These are phyloP conservation scores for Lepidochrysops patricia DNA, from an alignment of 2,888 invertebrate species.

Conservation along the genomic window DNA sequence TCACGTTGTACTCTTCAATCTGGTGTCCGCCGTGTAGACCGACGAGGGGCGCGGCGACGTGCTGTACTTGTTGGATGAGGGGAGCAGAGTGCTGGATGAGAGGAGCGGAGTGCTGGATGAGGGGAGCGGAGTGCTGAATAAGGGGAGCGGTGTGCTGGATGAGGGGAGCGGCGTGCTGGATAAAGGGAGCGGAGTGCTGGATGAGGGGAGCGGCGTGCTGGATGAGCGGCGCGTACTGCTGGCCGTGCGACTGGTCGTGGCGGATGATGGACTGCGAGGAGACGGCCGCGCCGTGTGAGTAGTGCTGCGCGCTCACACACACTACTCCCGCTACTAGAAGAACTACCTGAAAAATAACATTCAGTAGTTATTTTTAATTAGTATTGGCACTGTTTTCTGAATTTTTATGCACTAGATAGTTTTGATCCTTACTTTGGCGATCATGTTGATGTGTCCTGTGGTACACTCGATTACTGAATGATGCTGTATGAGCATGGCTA, in stretches of 20 bases:
- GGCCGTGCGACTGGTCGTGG: too few species aligned
- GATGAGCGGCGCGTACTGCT: slow-evolving; percentile 19
- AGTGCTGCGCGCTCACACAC: slow-evolving; percentile 34
- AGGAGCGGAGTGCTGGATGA: slow-evolving; percentile 29
- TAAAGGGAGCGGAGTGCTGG: slow-evolving; percentile 30
- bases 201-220: slow-evolving; percentile 13
- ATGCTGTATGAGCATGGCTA: background rate
- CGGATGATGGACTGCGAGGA: too few species aligned
- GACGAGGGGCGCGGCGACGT: slow-evolving; percentile 18
- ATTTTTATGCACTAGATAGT: background rate
- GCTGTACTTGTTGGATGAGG: slow-evolving; percentile 7
- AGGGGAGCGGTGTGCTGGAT: slow-evolving; percentile 19
- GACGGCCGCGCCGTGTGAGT: slow-evolving; percentile 23
- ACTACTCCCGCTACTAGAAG: slow-evolving; percentile 23
- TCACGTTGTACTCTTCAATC: slow-evolving; percentile 42
- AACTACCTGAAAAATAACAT: slow-evolving; percentile 14
- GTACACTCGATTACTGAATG: slow-evolving; percentile 2
- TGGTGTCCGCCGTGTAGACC: slow-evolving; percentile 19
- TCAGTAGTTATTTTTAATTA: background rate
- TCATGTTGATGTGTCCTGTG: slow-evolving; percentile 1
- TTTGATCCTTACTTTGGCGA: slow-evolving; percentile 33
- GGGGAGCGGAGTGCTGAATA: slow-evolving; percentile 13
- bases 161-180: slow-evolving; percentile 18
- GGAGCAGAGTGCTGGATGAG: slow-evolving; percentile 18
- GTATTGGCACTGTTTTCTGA: background rate